Percentiles rank a stretch among this genome's conserved stretches.
Evolutionary conservation across 1,140 invertebrate genomes (phyloP).

Genomic region (Penaeus chinensis): DNA sequence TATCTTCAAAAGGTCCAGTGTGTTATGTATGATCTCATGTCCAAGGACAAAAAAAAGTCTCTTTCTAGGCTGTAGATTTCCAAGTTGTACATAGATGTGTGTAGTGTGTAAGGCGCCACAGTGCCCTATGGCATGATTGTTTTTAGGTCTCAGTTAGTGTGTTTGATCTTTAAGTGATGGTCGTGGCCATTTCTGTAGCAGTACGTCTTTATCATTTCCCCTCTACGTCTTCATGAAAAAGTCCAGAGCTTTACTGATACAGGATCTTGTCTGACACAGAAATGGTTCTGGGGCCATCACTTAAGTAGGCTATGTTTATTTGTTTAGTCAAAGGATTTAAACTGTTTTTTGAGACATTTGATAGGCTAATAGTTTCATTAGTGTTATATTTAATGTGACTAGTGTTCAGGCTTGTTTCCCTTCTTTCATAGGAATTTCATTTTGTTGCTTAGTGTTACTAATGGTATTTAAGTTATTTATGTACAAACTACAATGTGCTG

Average conservation of each 20-base stretch:
- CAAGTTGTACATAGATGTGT: slow-evolving; percentile 38
- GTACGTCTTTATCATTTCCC: slow-evolving; percentile 28
- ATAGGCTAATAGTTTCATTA: slow-evolving; percentile 40
- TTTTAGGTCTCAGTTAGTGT: slow-evolving; percentile 41
- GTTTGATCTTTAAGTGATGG: slow-evolving; percentile 29
- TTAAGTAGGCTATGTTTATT: slow-evolving; percentile 41
- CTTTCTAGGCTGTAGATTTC: slow-evolving; percentile 58
- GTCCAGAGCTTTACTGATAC: slow-evolving; percentile 37
- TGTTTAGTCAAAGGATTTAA: slow-evolving; percentile 37
- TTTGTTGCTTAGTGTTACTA: slow-evolving; percentile 60
- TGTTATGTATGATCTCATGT: slow-evolving; percentile 59
- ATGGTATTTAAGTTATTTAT: slow-evolving; percentile 61
- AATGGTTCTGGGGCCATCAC: slow-evolving; percentile 25
- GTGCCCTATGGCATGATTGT: slow-evolving; percentile 55
- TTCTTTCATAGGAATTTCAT: slow-evolving; percentile 42
- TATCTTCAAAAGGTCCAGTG: slow-evolving; percentile 59
- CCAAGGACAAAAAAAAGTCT: slow-evolving; percentile 58
- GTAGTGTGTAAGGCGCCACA: slow-evolving; percentile 58
- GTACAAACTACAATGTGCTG: slow-evolving; percentile 57
- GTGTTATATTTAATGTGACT: slow-evolving; percentile 48
- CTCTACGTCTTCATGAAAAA: slow-evolving; percentile 30
- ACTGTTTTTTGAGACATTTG: slow-evolving; percentile 36
- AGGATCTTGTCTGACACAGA: slow-evolving; percentile 18
- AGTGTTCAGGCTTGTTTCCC: slow-evolving; percentile 46
- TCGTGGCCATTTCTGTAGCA: slow-evolving; percentile 24